These are phyloP conservation scores for Eidolon dupreanum DNA, from an alignment of 2,797 vertebrate species.

Conservation along the genomic window DNA sequence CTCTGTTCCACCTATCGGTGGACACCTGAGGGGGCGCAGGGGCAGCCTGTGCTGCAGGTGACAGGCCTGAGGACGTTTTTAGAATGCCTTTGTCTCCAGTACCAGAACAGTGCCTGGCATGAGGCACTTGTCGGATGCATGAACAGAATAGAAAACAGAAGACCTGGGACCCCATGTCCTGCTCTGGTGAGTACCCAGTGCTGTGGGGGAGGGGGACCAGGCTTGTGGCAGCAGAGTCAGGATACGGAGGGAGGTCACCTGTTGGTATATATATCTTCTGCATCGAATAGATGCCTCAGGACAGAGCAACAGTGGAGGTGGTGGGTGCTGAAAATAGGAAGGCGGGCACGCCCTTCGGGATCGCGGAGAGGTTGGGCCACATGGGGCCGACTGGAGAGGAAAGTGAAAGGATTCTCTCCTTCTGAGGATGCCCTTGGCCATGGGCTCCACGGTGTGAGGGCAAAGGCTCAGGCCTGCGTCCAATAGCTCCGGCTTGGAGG, in stretches of 20 bases:
- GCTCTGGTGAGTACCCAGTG: neutral
- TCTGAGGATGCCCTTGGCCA: fast-evolving
- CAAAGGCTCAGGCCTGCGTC: fast-evolving
- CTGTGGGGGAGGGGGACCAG: too few species aligned
- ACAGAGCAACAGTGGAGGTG: too few species aligned
- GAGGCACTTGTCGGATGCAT: neutral
- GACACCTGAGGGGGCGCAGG: neutral
- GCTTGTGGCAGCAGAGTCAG: fast-evolving
- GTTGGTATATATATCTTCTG: too few species aligned
- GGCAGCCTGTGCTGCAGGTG: neutral
- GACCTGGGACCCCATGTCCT: neutral
- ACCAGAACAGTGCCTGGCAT: neutral
- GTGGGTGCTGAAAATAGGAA: neutral
- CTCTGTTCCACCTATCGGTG: neutral
- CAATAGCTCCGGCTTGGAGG: neutral
- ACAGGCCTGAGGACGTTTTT: neutral
- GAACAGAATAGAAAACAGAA: neutral
- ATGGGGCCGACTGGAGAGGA: fast-evolving
- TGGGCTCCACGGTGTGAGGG: fast-evolving
- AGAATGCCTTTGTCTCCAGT: neutral
- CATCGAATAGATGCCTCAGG: fast-evolving
- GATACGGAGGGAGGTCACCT: neutral
- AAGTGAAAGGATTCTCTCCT: neutral
- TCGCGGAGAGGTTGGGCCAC: fast-evolving
- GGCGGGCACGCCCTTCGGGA: fast-evolving